A percentile compares a stretch with the other conserved stretches of the same genome.
These are phyloP conservation scores for Heliornis fulica DNA, from an alignment of 2,113 vertebrate genomes.

Conservation along the genomic window DNA sequence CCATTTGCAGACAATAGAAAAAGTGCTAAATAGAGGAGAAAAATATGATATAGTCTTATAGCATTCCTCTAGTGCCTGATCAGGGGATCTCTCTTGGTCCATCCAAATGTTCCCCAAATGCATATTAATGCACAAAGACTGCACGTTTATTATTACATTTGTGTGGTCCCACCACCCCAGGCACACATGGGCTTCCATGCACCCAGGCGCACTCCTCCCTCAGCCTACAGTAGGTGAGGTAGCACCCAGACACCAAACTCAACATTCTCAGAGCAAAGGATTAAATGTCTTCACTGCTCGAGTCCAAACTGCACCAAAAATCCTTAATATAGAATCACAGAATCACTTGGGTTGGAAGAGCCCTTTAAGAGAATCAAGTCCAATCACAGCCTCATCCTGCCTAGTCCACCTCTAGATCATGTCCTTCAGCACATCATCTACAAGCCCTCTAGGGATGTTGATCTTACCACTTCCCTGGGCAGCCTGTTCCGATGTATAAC, in stretches of 20 bases:
- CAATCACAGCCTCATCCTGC: too few relatives aligned
- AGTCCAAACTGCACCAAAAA: background rate
- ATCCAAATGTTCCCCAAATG: background rate
- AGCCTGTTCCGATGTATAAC: too few relatives aligned
- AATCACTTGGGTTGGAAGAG: too few relatives aligned
- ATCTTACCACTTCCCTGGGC: too few relatives aligned
- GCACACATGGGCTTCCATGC: background rate
- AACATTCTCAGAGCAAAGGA: background rate
- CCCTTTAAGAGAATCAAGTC: too few relatives aligned
- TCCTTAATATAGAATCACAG: too few relatives aligned
- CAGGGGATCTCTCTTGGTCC: background rate
- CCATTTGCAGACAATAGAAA: background rate
- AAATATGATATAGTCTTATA: background rate
- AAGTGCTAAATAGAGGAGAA: background rate
- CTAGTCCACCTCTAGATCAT: too few relatives aligned
- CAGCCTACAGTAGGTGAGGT: accelerated
- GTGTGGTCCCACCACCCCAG: background rate
- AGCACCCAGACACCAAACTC: background rate
- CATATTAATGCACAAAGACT: background rate
- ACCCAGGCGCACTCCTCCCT: background rate
- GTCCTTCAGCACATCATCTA: too few relatives aligned
- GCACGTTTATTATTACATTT: background rate
- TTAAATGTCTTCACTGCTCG: background rate
- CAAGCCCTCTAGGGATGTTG: too few relatives aligned
- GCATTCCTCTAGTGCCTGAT: background rate